Evolutionary conservation across 2,888 invertebrate species (phyloP), one percentile per base, ranked within the genome.

Genomic region (Apamea crenata): DNA sequence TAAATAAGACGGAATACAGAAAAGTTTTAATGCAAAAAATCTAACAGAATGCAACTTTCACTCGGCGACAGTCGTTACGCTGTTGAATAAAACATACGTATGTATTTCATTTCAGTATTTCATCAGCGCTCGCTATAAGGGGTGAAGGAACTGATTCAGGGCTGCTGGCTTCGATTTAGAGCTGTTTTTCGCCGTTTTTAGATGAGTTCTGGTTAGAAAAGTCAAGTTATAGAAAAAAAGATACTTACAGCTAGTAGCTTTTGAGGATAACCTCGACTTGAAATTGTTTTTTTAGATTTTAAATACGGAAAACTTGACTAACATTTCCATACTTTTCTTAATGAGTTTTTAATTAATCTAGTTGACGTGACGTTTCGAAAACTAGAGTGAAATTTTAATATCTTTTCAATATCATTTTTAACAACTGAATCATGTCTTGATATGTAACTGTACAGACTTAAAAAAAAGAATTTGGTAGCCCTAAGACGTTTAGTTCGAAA

Each of bases 21-120:
- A 82, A 87, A 86, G 78, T 81, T 89, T 85, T 80, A 85, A 84
- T 80, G 82, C 70, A 88, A 84, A 88, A 87, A 83, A 82, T 83
- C 80, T 82, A 40, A 74, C 79, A 83, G 81, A 88, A 85, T 87
- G 90, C 87, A 88, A 86, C 88, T 90, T 85, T 85, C 87, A 77
- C 85, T 70, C 80, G 70, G 84, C 84, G 84, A 87, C 84, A 76
- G 80, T 89, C 87, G 82, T 90, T 88, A 91, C 80, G 75, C 72
- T 80, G 67, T 79, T 90, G 90, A 91, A 91, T 91, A 91, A 90
- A 89, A 89, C 90, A 91, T 90, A 74, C 71, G 85, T 89, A 86
- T 84, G 79, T 87, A 91, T 89, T 91, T 88, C 84, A 87, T 86
- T 88, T 89, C 83, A 87, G 88, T 86, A 88, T 91, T 89, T 88